These are phyloP conservation scores for Thalassoma bifasciatum DNA, from an alignment of 2,113 vertebrate genomes.

Conservation along the genomic window DNA sequence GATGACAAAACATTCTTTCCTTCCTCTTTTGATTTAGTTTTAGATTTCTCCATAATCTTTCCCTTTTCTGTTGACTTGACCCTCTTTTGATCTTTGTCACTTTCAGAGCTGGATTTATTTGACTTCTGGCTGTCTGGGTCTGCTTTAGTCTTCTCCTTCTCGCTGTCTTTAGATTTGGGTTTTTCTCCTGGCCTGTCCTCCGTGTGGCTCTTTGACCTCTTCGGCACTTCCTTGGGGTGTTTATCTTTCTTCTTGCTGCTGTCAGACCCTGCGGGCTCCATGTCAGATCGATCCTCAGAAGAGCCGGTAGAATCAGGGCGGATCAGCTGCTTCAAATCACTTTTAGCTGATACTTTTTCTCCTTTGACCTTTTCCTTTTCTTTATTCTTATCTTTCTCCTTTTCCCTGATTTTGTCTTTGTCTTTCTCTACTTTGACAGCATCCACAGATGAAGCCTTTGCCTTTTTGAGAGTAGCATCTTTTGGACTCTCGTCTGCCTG, in stretches of 20 bases:
- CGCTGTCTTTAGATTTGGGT: slow-evolving; percentile 84
- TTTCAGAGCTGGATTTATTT: slow-evolving; percentile 77
- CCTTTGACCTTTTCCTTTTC: slow-evolving; percentile 84
- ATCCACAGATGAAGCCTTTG: slow-evolving; percentile 78
- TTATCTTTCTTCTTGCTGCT: slow-evolving; percentile 83
- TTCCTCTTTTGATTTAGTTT: slow-evolving; percentile 86
- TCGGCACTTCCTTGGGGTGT: slow-evolving; percentile 84
- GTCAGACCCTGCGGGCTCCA: slow-evolving; percentile 82
- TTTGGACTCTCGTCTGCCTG: slow-evolving; percentile 83
- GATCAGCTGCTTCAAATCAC: slow-evolving; percentile 86
- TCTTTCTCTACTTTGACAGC: slow-evolving; percentile 80
- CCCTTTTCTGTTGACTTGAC: slow-evolving; percentile 85
- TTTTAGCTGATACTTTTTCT: slow-evolving; percentile 78
- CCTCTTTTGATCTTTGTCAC: slow-evolving; percentile 85
- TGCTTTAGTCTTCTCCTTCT: slow-evolving; percentile 82
- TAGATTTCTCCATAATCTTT: slow-evolving; percentile 80
- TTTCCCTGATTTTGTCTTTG: slow-evolving; percentile 76
- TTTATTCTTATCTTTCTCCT: slow-evolving; percentile 79
- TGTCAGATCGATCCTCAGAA: slow-evolving; percentile 89
- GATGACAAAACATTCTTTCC: slow-evolving; percentile 74
- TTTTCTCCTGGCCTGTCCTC: slow-evolving; percentile 87
- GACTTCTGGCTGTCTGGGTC: slow-evolving; percentile 85
- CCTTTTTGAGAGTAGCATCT: slow-evolving; percentile 85
- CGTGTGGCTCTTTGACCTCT: slow-evolving; percentile 86
- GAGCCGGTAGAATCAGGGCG: slow-evolving; percentile 83